Conservation (phyloP, 2,888 invertebrate genomes). For the Cryptus armator region DNA sequence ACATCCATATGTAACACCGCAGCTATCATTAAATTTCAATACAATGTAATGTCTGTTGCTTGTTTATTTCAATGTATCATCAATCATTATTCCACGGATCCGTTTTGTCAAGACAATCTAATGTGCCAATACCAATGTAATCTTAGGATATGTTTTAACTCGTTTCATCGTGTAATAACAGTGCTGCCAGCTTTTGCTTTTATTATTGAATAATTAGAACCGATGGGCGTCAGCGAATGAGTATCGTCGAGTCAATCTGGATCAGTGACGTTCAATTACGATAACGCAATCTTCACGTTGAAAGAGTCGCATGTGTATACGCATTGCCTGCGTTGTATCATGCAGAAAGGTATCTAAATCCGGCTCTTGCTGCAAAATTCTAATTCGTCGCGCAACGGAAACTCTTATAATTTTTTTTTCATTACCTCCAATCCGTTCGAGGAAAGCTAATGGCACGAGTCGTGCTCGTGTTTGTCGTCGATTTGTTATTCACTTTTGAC, state of each 20-base stretch:
- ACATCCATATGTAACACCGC: not conserved
- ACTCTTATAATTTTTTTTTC: not conserved
- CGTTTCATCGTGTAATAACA: not conserved
- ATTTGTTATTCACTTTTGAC: not conserved
- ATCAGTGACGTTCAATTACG: constrained; percentile 53
- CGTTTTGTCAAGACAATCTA: constrained; percentile 1
- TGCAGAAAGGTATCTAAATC: not conserved
- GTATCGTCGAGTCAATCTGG: constrained; percentile 41
- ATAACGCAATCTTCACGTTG: constrained; percentile 41
- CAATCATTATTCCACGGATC: not conserved
- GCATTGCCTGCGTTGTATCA: not conserved
- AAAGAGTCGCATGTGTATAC: not conserved
- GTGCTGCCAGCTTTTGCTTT: not conserved
- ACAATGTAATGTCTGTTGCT: too few relatives aligned
- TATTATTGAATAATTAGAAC: constrained; percentile 42
- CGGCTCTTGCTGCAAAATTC: not conserved
- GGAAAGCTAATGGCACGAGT: not conserved
- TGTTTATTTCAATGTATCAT: not conserved
- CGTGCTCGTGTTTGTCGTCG: not conserved
- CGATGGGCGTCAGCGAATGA: not conserved
- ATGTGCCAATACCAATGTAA: not conserved
- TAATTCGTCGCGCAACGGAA: not conserved
- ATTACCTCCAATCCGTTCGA: not conserved
- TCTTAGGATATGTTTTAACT: not conserved
- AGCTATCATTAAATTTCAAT: not conserved